phyloP scores from a whole-genome alignment of 2,797 vertebrate species.

The Neomorphus geoffroyi region DNA sequence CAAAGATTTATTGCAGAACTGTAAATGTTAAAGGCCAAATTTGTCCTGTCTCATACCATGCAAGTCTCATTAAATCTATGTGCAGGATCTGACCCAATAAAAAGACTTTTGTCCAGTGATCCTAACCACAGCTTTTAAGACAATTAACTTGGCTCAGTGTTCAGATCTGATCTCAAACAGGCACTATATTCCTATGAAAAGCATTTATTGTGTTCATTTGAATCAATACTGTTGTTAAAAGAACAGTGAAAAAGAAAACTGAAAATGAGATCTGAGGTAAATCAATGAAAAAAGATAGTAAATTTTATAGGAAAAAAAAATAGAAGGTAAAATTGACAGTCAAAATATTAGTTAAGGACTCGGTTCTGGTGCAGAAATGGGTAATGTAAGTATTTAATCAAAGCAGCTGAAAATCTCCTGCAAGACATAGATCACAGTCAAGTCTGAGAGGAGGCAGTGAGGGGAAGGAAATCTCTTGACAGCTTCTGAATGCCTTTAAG shows the following conservation, averaged over 20 bases:
- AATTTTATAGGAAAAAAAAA: not conserved
- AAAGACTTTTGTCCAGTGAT: not conserved
- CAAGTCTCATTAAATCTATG: not conserved
- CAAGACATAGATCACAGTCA: not conserved
- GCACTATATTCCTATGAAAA: not conserved
- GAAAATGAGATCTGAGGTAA: not conserved
- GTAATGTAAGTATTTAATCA: not conserved
- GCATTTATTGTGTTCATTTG: slow-evolving; percentile 27
- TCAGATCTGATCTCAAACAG: slow-evolving; percentile 23
- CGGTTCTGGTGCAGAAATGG: not conserved
- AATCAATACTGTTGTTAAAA: slow-evolving; percentile 25
- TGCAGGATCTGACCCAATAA: not conserved
- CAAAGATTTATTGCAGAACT: not conserved
- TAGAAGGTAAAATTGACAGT: not conserved
- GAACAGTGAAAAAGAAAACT: not conserved
- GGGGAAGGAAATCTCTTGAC: not conserved
- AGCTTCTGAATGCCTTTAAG: not conserved
- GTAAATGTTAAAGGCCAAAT: not conserved
- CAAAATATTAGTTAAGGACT: not conserved
- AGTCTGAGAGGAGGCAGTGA: not conserved
- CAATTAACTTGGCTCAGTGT: slow-evolving; percentile 27
- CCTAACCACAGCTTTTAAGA: slow-evolving; percentile 24
- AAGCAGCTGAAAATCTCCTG: not conserved
- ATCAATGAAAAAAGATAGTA: not conserved
- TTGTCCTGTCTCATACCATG: not conserved